Base-by-base conservation (phyloP, 2,888 invertebrate genomes). In the Orchesella flavescens region DNA sequence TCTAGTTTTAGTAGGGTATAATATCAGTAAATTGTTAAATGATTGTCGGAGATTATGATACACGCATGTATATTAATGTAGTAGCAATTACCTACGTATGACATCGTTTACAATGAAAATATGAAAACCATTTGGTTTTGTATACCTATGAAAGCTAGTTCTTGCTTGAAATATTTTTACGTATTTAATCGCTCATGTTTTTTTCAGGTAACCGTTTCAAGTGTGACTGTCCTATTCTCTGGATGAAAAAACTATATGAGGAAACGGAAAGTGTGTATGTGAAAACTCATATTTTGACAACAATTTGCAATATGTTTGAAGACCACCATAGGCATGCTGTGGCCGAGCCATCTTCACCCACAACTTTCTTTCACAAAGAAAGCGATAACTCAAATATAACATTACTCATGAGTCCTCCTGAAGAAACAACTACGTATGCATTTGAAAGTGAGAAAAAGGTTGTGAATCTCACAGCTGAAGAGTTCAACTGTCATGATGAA, bases 141-240 rank as follows among this genome's bases (percentile, higher is more conserved):
- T n/a, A n/a, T n/a, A n/a, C n/a, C n/a, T n/a, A n/a, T n/a, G n/a
- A n/a, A n/a, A n/a, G n/a, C n/a, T n/a, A n/a, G n/a, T n/a, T n/a
- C n/a, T n/a, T n/a, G n/a, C n/a, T n/a, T n/a, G n/a, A n/a, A n/a
- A n/a, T n/a, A 34, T 34, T 34, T 34, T 7, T 4, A 34, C 2
- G 34, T 34, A 34, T 2, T 7, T 34, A 34, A 34, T 34, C 3
- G 2, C 3, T 34, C 34, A 34, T 34, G 34, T 4, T 7, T 34
- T 34, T 34, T 34, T 19, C 94, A 96, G 96, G 94, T 89, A 96
- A 96, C 91, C 93, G 93, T 90, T 94, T 96, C 91, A 92, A 93
- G 88, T 96, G 96, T 91, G 95, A 95, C 92, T 95, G 95, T 90
- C 93, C 94, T 87, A 91, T 96, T 88, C 93, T 93, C 88, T 96